Evolutionary conservation across 2,113 vertebrate genomes (phyloP).

Genomic region (Euleptes europaea): DNA sequence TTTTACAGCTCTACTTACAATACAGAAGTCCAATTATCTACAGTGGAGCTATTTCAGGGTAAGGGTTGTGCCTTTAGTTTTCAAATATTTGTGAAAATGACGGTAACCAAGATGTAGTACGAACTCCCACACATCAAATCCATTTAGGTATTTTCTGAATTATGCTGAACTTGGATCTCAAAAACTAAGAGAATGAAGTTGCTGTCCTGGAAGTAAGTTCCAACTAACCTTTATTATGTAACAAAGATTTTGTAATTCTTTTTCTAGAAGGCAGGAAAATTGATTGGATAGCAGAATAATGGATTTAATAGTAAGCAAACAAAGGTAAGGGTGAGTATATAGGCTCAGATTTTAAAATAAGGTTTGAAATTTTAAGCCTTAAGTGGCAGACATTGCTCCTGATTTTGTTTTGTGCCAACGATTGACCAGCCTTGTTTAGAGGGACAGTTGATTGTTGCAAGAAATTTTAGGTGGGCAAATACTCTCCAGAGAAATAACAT

Average conservation of each 20-base stretch:
- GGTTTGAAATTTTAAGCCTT: not conserved
- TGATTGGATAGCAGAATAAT: accelerated
- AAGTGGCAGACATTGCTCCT: not conserved
- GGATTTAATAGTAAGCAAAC: not conserved
- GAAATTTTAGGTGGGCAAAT: not conserved
- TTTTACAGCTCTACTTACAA: no score
- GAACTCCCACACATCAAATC: not conserved
- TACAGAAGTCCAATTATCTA: not conserved
- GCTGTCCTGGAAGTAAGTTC: not conserved
- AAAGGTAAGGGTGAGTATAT: not conserved
- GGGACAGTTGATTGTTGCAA: not conserved
- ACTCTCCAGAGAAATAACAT: not conserved
- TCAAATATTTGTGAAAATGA: not conserved
- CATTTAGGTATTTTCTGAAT: not conserved
- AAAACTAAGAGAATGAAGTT: not conserved
- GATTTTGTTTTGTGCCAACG: not conserved
- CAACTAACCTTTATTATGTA: not conserved
- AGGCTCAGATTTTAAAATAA: not conserved
- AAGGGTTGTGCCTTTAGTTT: not conserved
- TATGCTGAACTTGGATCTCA: not conserved
- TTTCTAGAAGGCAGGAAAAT: not conserved
- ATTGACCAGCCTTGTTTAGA: not conserved
- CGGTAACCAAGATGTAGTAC: not conserved
- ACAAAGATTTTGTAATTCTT: not conserved
- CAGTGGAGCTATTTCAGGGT: not conserved